Percentiles rank a stretch among this genome's conserved stretches.
Evolutionary conservation across 2,797 vertebrate genomes (phyloP).

Genomic region (Pangasius djambal): DNA sequence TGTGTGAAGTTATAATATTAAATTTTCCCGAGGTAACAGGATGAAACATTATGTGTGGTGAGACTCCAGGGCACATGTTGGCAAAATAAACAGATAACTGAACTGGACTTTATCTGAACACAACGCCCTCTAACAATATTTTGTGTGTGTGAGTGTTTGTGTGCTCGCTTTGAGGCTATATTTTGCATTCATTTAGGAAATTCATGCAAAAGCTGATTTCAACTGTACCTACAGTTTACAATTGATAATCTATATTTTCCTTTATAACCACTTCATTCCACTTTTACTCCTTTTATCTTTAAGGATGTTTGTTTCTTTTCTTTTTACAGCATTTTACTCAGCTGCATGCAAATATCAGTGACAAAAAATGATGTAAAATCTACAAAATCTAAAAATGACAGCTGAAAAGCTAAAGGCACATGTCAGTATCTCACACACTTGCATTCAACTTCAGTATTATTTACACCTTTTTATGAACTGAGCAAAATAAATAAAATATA

Average conservation of each 20-base stretch:
- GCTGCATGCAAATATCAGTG: neutral
- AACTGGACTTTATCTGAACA: neutral
- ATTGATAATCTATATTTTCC: neutral
- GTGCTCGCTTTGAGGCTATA: neutral
- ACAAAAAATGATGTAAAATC: neutral
- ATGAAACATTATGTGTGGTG: neutral
- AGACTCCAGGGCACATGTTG: slow-evolving; percentile 9
- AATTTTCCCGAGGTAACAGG: neutral
- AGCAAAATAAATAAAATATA: neutral
- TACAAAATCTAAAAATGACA: neutral
- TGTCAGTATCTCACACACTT: neutral
- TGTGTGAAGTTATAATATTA: neutral
- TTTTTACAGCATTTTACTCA: neutral
- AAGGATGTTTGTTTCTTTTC: neutral
- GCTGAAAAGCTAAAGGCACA: too few relatives aligned
- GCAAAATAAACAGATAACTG: slow-evolving; percentile 35
- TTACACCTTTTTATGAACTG: neutral
- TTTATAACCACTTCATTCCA: neutral
- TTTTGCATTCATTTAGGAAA: too few relatives aligned
- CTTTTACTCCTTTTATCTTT: neutral
- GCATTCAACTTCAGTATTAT: neutral
- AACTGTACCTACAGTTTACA: neutral
- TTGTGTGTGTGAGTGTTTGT: slow-evolving; percentile 12
- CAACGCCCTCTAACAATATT: neutral
- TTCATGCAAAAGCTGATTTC: neutral